phyloP scores from a whole-genome alignment of 2,888 invertebrate species.

The Acrocera orbiculus region DNA sequence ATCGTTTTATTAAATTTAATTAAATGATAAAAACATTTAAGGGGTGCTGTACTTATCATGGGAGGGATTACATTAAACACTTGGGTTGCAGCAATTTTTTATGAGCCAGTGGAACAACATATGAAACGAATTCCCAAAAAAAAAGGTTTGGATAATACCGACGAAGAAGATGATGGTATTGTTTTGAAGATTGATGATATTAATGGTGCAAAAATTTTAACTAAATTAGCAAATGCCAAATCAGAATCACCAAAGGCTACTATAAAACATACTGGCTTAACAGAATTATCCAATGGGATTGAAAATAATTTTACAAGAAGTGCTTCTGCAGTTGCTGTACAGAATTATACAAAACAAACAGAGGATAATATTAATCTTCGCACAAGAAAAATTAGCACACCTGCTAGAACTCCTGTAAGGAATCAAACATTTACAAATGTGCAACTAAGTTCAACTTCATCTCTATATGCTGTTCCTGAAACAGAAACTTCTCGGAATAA shows the following conservation, averaged over 20 bases:
- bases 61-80: conserved; percentile 69
- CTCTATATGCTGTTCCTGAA: conserved; percentile 53
- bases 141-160: conserved; percentile 23
- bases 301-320: conserved; percentile 41
- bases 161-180: conserved; percentile 29
- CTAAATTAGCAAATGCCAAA: too few relatives aligned
- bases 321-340: conserved; percentile 52
- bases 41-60: conserved; percentile 63
- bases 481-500: conserved; percentile 30
- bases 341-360: conserved; percentile 31
- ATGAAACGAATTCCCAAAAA: conserved; percentile 44
- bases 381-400: conserved; percentile 41
- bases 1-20: not conserved
- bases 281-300: conserved; percentile 18
- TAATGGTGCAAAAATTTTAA: conserved; percentile 1
- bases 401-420: conserved; percentile 35
- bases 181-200: conserved; percentile 25
- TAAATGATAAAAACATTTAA: conserved; percentile 20
- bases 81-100: conserved; percentile 67
- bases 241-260: conserved; percentile 8
- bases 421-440: conserved; percentile 30
- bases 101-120: conserved; percentile 68
- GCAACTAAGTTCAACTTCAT: conserved; percentile 46
- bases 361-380: conserved; percentile 31
- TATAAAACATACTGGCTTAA: conserved; percentile 3